Evolutionary conservation across 2,113 vertebrate genomes (phyloP).

Genomic region (Morone chrysops): DNA sequence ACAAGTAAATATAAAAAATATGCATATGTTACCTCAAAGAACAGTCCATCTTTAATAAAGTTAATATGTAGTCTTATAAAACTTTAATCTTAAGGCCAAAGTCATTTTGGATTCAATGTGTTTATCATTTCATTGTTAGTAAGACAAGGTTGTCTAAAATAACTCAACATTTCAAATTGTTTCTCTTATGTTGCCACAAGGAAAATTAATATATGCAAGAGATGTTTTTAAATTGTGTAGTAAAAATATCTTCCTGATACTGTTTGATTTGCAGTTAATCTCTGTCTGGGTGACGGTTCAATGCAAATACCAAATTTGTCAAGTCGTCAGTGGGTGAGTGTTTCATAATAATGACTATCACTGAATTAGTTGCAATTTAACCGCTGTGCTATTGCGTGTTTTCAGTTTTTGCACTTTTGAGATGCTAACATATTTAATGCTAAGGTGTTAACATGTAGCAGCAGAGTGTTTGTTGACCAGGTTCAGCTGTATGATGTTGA

Average conservation of each 20-base stretch:
- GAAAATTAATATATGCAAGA: not conserved
- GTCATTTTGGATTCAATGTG: not conserved
- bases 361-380: not conserved
- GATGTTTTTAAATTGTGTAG: not conserved
- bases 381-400: not conserved
- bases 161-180: not conserved
- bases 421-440: not conserved
- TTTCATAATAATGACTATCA: not conserved
- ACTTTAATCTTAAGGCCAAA: not conserved
- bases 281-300: not conserved
- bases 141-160: not conserved
- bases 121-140: not conserved
- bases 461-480: not conserved
- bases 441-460: not conserved
- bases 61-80: not conserved
- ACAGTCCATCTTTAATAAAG: not conserved
- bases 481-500: not conserved
- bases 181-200: not conserved
- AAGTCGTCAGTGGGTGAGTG: conserved; percentile 1
- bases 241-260: not conserved
- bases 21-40: not conserved
- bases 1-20: not conserved
- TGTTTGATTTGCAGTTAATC: not conserved
- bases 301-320: not conserved
- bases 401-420: not conserved